Percentiles rank a stretch among this genome's conserved stretches.
phyloP scores from a whole-genome alignment of 92 coral and sea anemone genomes.

The Parazoanthus atlanticus region DNA sequence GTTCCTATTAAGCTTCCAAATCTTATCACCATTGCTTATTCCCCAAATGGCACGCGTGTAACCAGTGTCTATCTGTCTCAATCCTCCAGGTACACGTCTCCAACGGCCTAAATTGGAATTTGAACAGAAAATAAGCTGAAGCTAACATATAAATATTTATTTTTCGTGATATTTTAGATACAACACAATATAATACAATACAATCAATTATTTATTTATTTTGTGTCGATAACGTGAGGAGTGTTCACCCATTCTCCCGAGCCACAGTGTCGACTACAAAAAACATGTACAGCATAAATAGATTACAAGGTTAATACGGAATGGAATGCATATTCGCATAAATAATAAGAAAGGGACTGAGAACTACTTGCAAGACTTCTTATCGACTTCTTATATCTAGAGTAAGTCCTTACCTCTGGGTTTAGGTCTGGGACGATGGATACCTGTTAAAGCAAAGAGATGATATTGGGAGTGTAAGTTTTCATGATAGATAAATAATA shows the following conservation, averaged over 20 bases:
- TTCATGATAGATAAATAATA: too few species aligned
- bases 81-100: constrained; percentile 28
- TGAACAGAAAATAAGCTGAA: not conserved
- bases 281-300: too few species aligned
- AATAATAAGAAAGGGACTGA: too few species aligned
- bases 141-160: too few species aligned
- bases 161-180: not conserved
- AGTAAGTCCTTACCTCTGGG: constrained; percentile 16
- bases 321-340: too few species aligned
- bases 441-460: not conserved
- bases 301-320: too few species aligned
- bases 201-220: too few species aligned
- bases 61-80: constrained; percentile 44
- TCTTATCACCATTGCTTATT: constrained; percentile 7
- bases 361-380: not conserved
- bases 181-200: too few species aligned
- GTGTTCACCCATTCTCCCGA: too few species aligned
- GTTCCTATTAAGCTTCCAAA: constrained; percentile 39
- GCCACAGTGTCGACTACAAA: too few species aligned
- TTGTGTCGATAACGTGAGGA: too few species aligned
- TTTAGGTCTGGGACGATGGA: constrained; percentile 21
- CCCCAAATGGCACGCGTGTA: constrained; percentile 39
- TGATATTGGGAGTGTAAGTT: not conserved
- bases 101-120: constrained; percentile 17
- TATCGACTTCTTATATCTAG: not conserved